Base-by-base conservation (phyloP, 1,140 invertebrate genomes). In the Myzus persicae region DNA sequence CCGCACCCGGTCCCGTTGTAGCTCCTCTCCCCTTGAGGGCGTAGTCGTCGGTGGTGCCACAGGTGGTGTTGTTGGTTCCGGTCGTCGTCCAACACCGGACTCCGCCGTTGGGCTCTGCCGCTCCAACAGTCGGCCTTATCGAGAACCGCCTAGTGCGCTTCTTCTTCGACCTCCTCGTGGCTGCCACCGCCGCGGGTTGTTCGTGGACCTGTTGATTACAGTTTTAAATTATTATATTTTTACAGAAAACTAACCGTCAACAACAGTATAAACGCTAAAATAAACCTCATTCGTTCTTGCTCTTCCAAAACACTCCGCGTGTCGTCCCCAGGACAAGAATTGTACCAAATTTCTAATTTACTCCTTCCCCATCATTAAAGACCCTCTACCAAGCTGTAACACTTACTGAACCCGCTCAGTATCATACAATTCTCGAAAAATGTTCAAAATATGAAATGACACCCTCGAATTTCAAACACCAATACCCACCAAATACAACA, bases 71-170 rank as follows among this genome's bases (percentile, higher is more conserved):
- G 59, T 76, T 76, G 59, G 14, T 24, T 18, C n/a, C 59, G 59
- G 59, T 18, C 59, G 59, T 76, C n/a, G 59, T 76, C 59, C 59
- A 76, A 76, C 59, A 76, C 59, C 42, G 42, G 6, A 5, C 20
- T 20, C 54, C 6, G 20, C 90, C 24, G 38, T 76, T 76, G 14
- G n/a, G 59, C 36, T 76, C 59, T 1, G 90, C 0, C 1, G 90
- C 26, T 14, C 38, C 82, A 20, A 36, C 26, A 22, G 91, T 51
- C 46, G 91, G 91, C 26, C 91, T 38, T 31, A 93, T 93, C 8
- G 91, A 93, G 46, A 93, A 93, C 46, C 91, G 44, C 42, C 91
- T 93, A 4, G 40, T n/a, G 22, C 91, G 91, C 24, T 93, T 93
- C 81, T 93, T 93, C 22, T 20, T 93, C 5, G 91, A 38, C 26